Conservation (phyloP, 30 jellyfish, hydroid and myxozoan genomes). For the Pseudorhiza aurosa region DNA sequence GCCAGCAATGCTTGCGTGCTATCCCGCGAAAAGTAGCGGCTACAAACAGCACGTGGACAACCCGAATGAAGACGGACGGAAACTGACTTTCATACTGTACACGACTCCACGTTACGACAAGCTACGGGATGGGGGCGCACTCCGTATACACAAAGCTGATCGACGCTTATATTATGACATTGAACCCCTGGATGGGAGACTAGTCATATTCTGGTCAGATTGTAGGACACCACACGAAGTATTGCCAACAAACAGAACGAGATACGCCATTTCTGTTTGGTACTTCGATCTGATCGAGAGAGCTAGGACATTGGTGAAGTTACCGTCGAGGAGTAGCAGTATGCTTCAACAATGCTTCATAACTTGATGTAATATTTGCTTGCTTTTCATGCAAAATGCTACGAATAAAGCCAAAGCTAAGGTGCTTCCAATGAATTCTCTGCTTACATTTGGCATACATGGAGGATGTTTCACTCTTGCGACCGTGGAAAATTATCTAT, state of each 20-base stretch:
- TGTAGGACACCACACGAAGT: conserved; percentile 93
- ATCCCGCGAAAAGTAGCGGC: conserved; percentile 90
- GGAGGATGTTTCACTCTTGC: no score
- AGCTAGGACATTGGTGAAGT: conserved; percentile 32
- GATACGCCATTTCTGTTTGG: conserved; percentile 90
- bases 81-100: conserved; percentile 75
- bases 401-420: no score
- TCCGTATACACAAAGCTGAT: conserved; percentile 65
- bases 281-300: conserved; percentile 71
- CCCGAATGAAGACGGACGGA: conserved; percentile 90
- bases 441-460: no score
- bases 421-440: no score
- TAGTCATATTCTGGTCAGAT: conserved; percentile 90
- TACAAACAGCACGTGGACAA: conserved; percentile 93
- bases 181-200: conserved; percentile 78
- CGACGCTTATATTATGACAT: conserved; percentile 38
- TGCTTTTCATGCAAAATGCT: no score
- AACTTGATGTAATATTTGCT: neutral
- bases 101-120: conserved; percentile 76
- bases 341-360: conserved; percentile 9
- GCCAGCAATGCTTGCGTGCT: conserved; percentile 87
- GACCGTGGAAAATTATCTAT: no score
- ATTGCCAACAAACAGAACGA: conserved; percentile 67
- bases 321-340: neutral
- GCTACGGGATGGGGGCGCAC: conserved; percentile 82